Percentiles rank a stretch among this genome's conserved stretches.
These are phyloP conservation scores for Myotis brandtii DNA, from an alignment of 2,113 vertebrate species.

Conservation along the genomic window DNA sequence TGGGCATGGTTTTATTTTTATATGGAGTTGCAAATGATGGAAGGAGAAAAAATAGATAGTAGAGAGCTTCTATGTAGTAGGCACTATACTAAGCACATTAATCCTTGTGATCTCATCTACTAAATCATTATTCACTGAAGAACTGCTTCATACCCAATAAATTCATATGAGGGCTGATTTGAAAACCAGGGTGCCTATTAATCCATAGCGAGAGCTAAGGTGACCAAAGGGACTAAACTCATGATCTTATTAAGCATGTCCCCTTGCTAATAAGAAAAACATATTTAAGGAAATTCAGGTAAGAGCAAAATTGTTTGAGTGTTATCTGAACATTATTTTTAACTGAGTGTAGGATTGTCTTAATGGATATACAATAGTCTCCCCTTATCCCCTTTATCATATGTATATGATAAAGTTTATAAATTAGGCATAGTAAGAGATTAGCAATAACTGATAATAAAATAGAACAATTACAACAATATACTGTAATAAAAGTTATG, in stretches of 20 bases:
- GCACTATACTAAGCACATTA: not conserved
- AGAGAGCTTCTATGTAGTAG: not conserved
- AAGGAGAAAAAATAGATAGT: not conserved
- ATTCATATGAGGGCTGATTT: constrained; percentile 1
- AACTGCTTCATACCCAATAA: not conserved
- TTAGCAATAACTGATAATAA: not conserved
- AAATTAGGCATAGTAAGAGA: not conserved
- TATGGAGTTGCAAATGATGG: not conserved
- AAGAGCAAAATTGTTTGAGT: constrained; percentile 45
- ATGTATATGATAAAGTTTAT: not conserved
- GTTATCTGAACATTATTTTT: constrained; percentile 24
- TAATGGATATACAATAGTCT: not conserved
- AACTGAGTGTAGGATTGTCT: constrained; percentile 14
- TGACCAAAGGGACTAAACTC: not conserved
- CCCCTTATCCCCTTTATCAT: not conserved
- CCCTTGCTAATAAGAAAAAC: constrained; percentile 20
- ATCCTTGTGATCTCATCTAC: not conserved
- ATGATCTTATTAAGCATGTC: not conserved
- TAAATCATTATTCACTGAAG: not conserved
- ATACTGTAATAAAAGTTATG: not conserved
- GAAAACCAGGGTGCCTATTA: not conserved
- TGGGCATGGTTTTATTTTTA: constrained; percentile 25
- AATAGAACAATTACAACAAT: not conserved
- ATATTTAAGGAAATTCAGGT: constrained; percentile 28
- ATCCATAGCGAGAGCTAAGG: not conserved